Percentiles rank a stretch among this genome's conserved stretches.
phyloP scores from a whole-genome alignment of 2,113 vertebrate genomes.

The Microtus oregoni region DNA sequence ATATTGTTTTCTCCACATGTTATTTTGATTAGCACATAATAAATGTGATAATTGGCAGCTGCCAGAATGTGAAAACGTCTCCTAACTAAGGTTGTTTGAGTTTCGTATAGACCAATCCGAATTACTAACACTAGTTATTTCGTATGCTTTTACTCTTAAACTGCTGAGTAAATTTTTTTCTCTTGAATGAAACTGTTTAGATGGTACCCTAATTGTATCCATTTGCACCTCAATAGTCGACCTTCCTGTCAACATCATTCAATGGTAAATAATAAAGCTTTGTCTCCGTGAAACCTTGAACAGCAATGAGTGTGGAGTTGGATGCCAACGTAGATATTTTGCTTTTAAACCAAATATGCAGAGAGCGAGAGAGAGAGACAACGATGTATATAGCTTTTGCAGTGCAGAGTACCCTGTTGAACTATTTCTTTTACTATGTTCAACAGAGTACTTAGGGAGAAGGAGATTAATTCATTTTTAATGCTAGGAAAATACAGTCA shows the following conservation, averaged over 20 bases:
- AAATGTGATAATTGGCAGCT: neutral
- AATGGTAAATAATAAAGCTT: constrained; percentile 5
- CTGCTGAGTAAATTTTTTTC: neutral
- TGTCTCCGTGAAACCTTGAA: constrained; percentile 36
- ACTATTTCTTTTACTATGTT: constrained; percentile 83
- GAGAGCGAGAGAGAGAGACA: constrained; percentile 73
- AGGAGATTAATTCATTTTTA: constrained; percentile 91
- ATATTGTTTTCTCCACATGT: neutral
- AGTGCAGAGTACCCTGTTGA: constrained; percentile 85
- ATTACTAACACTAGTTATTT: neutral
- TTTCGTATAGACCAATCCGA: neutral
- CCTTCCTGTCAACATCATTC: constrained; percentile 25
- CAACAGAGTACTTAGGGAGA: constrained; percentile 87
- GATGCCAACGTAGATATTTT: constrained; percentile 70
- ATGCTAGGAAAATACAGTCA: constrained; percentile 90
- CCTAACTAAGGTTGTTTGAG: neutral
- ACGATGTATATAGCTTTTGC: constrained; percentile 70
- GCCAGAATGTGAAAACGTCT: neutral
- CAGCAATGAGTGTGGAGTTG: constrained; percentile 66
- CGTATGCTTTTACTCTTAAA: neutral
- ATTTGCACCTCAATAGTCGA: neutral
- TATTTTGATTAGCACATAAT: neutral
- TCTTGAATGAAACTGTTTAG: neutral
- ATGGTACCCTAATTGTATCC: neutral
- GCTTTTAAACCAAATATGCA: constrained; percentile 77